phyloP scores from a whole-genome alignment of 2,797 vertebrate genomes.

The Parauchenoglanis ngamensis region DNA sequence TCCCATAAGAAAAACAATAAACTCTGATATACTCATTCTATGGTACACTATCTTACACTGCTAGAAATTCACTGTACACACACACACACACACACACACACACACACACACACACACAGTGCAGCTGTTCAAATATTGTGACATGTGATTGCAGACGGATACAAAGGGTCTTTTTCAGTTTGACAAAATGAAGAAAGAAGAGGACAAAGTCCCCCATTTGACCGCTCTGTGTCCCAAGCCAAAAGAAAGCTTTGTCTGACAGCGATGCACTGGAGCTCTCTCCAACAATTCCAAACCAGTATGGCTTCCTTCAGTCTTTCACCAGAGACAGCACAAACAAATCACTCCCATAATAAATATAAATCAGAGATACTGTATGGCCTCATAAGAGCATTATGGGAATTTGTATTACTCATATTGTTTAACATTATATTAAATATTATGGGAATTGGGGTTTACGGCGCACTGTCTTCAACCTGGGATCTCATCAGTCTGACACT shows the following conservation, averaged over 20 bases:
- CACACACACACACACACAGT: constrained; percentile 37
- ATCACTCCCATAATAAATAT: background rate
- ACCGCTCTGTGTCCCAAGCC: constrained; percentile 34
- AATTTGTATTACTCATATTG: background rate
- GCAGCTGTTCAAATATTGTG: constrained; percentile 63
- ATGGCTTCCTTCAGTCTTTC: constrained; percentile 13
- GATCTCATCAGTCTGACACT: background rate
- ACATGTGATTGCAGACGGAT: constrained; percentile 52
- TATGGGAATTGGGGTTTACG: background rate
- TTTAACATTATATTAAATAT: background rate
- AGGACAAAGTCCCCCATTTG: constrained; percentile 45
- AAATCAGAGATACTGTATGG: background rate
- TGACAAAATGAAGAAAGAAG: constrained; percentile 52
- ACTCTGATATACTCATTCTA: background rate
- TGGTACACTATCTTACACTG: background rate
- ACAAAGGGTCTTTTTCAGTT: constrained; percentile 54
- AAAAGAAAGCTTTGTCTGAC: constrained; percentile 46
- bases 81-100: constrained; percentile 37
- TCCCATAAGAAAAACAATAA: background rate
- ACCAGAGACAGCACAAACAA: constrained; percentile 32
- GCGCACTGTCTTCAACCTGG: background rate
- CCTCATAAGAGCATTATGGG: background rate
- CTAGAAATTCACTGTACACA: constrained; percentile 10
- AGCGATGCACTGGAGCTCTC: constrained; percentile 30
- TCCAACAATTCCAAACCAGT: constrained; percentile 27